Evolutionary conservation across 2,797 vertebrate species (phyloP), one percentile per base, ranked within the genome.

Genomic region (Gymnoscopelus microlampas): DNA sequence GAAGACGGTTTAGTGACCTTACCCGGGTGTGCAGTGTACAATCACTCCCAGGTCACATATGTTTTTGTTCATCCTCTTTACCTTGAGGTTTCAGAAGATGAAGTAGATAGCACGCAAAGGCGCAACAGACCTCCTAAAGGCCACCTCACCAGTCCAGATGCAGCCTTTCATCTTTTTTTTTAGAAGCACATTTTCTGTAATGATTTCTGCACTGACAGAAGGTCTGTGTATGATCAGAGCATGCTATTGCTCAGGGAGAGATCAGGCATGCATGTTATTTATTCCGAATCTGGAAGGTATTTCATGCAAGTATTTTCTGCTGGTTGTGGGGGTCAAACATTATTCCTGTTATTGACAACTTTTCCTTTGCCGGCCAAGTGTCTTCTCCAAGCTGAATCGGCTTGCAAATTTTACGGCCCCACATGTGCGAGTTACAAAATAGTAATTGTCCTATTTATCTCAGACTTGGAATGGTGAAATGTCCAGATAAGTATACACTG

Each of bases 31-130:
- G 76, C 70, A 65, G 91, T 89, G 89, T 90, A 86, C 93, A 91
- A 93, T 91, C 87, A 81, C 85, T 84, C 78, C 74, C 81, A 79
- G 91, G 90, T 90, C 89, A 90, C 91, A 93, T 90, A 78, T 93
- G 91, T 84, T 93, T 93, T 73, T 89, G 83, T 86, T 93, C 86
- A 89, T 81, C 82, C 60, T 79, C 74, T 74, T 79, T 81, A 90
- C 91, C 89, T 93, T 79, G 81, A 91, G 88, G 83, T 92, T 90
- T 79, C 55, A 79, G 76, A 87, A 86, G 88, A 92, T 61, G 60
- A 77, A 85, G 85, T 74, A 73, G 86, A 91, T 86, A 90, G 83
- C 91, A 92, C 62, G 84, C 84, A 77, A 89, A n/a, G 59, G 78
- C 72, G 76, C 77, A 73, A n/a, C 76, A 71, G 76, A 79, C 76